These are phyloP conservation scores for Dromiciops gliroides DNA, from an alignment of 2,113 vertebrate genomes.

Conservation along the genomic window DNA sequence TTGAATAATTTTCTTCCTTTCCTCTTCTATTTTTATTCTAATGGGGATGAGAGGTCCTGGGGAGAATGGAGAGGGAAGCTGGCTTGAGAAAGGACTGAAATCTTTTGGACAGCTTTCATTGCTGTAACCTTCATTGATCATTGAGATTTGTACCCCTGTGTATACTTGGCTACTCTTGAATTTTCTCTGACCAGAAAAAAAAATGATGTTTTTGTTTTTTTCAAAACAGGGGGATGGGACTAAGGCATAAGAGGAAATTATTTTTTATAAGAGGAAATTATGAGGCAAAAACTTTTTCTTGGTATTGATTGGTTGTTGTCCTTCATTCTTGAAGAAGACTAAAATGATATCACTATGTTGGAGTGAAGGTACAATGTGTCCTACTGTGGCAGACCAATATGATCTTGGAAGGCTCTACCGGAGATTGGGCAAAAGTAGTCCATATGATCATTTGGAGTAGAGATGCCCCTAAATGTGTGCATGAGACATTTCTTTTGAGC, in stretches of 20 bases:
- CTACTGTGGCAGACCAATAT: neutral
- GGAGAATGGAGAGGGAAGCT: neutral
- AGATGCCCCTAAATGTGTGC: neutral
- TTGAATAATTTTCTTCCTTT: constrained; percentile 24
- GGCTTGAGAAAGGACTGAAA: neutral
- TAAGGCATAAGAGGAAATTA: too few species aligned
- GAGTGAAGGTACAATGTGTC: neutral
- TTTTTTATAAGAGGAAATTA: too few species aligned
- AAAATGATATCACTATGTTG: neutral
- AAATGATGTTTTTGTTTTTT: neutral
- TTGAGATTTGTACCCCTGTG: neutral
- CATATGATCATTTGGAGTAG: neutral
- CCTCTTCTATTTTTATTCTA: neutral
- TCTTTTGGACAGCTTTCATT: neutral
- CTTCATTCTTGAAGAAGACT: too few species aligned
- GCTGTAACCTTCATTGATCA: neutral
- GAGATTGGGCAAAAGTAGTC: neutral
- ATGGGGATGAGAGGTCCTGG: neutral
- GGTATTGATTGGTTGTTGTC: neutral
- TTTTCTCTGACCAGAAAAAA: neutral
- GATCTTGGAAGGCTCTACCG: neutral
- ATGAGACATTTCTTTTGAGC: neutral
- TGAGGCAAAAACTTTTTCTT: neutral
- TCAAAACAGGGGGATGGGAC: neutral
- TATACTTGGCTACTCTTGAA: neutral